phyloP scores from a whole-genome alignment of 2,113 vertebrate genomes.

The Pelecanus crispus region DNA sequence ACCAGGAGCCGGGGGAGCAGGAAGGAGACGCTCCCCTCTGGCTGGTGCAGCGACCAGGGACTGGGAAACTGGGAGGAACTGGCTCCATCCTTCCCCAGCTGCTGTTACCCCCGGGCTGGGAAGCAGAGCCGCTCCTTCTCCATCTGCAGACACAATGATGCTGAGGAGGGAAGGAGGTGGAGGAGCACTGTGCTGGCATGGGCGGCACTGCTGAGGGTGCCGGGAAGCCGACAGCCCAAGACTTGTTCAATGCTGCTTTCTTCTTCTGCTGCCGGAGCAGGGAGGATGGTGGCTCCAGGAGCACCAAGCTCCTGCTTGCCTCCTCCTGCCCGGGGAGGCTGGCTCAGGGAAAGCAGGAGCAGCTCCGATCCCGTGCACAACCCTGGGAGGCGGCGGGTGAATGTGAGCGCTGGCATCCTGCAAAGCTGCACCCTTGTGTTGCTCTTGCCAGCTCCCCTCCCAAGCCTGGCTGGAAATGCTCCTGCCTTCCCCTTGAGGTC shows the following conservation, averaged over 20 bases:
- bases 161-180: not conserved
- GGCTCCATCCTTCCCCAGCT: not conserved
- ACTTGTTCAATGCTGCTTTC: not conserved
- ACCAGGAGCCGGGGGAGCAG: not conserved
- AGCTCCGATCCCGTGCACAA: accelerated
- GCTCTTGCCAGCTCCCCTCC: not conserved
- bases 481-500: not conserved
- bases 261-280: not conserved
- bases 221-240: not conserved
- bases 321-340: not conserved
- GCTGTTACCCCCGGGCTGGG: not conserved
- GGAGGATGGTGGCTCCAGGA: not conserved
- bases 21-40: not conserved
- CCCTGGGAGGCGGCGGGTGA: accelerated
- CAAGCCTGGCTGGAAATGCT: not conserved
- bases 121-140: not conserved
- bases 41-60: not conserved
- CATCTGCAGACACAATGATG: not conserved
- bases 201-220: not conserved
- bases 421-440: not conserved
- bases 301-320: not conserved
- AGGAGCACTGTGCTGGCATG: not conserved
- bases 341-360: not conserved
- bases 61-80: not conserved
- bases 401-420: not conserved